These are phyloP conservation scores for Platichthys flesus DNA, from an alignment of 2,113 vertebrate species.

Conservation along the genomic window DNA sequence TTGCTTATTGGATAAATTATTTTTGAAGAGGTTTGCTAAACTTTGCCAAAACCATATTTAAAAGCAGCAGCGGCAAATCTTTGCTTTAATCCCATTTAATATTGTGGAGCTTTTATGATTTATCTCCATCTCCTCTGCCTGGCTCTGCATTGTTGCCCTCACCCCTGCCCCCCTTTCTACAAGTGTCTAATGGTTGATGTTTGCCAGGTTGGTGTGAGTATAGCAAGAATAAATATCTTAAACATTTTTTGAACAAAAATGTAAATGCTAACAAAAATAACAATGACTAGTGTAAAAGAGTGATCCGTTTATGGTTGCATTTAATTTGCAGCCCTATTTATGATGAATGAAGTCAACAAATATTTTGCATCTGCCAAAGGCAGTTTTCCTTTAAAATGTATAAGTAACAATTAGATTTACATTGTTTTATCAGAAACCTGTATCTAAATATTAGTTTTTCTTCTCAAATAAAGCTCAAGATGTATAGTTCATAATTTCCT, in stretches of 20 bases:
- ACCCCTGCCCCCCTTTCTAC: slow-evolving; percentile 23
- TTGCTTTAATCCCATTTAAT: slow-evolving; percentile 43
- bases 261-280: too few species aligned
- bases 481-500: not conserved
- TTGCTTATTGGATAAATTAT: slow-evolving; percentile 44
- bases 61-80: slow-evolving; percentile 27
- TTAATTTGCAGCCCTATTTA: too few species aligned
- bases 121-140: slow-evolving; percentile 37
- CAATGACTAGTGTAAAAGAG: too few species aligned
- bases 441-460: too few species aligned
- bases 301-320: too few species aligned
- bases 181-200: slow-evolving; percentile 49
- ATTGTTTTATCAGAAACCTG: too few species aligned
- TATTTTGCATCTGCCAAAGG: not conserved
- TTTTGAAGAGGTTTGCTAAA: slow-evolving; percentile 38
- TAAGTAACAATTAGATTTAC: too few species aligned
- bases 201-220: slow-evolving; percentile 46
- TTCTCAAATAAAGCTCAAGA: too few species aligned
- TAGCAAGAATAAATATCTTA: not conserved
- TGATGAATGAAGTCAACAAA: too few species aligned
- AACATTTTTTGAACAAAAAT: too few species aligned
- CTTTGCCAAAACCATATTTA: not conserved
- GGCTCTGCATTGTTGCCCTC: slow-evolving; percentile 30
- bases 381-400: too few species aligned
- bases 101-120: slow-evolving; percentile 35